phyloP scores from a whole-genome alignment of 2,797 vertebrate species.

The Orestias chungarensis region DNA sequence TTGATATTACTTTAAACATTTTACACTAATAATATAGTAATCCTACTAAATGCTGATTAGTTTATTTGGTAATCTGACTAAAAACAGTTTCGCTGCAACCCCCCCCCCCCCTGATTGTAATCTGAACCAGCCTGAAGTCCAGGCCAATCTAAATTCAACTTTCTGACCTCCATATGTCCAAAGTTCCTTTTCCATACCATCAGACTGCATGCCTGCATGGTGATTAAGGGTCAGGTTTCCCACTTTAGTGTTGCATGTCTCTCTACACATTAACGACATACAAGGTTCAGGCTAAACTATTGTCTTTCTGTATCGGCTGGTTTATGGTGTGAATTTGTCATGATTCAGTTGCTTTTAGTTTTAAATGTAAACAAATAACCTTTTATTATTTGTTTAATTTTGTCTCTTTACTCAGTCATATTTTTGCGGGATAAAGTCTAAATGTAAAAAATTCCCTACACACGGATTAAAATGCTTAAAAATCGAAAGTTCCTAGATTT shows the following conservation, averaged over 20 bases:
- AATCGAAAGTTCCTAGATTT: neutral
- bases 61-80: conserved; percentile 8
- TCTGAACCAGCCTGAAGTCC: conserved; percentile 37
- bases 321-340: conserved; percentile 1
- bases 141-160: conserved; percentile 63
- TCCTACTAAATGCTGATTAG: conserved; percentile 1
- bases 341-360: neutral
- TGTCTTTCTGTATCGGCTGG: conserved; percentile 2
- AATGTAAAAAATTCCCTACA: conserved; percentile 10
- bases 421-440: conserved; percentile 12
- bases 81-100: conserved; percentile 1
- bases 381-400: neutral
- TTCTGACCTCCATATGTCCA: conserved; percentile 55
- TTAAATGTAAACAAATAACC: conserved; percentile 2
- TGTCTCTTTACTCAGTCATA: conserved; percentile 14
- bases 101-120: conserved; percentile 17
- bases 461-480: conserved; percentile 11
- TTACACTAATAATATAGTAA: neutral
- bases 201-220: conserved; percentile 57
- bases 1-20: too few relatives aligned
- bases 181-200: conserved; percentile 52
- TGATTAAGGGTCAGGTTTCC: conserved; percentile 71
- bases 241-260: conserved; percentile 68
- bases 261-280: conserved; percentile 69
- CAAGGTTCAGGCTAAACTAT: conserved; percentile 41